Conservation (phyloP, 2,797 vertebrate genomes). For the Pangasius krempfi region DNA sequence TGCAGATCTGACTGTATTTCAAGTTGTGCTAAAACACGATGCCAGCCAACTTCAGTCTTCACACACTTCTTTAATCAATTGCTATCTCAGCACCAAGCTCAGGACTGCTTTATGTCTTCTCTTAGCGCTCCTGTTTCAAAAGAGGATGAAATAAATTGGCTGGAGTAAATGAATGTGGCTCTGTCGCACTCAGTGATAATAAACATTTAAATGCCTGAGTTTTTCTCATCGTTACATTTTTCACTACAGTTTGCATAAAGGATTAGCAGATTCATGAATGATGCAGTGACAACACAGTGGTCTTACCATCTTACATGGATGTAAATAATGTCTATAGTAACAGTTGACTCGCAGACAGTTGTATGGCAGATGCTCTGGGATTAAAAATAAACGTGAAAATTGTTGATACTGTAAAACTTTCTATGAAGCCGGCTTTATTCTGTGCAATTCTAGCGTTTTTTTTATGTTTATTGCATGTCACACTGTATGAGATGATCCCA, state of each 20-base stretch:
- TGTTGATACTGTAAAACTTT: too few species aligned
- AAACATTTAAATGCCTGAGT: background rate
- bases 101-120: background rate
- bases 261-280: background rate
- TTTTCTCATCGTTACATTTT: background rate
- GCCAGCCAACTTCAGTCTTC: background rate
- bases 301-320: background rate
- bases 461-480: too few species aligned
- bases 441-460: too few species aligned
- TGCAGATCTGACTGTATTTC: background rate
- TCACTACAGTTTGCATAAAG: background rate
- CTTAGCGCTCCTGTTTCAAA: background rate
- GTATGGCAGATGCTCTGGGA: too few species aligned
- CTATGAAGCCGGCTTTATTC: too few species aligned
- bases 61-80: slow-evolving; percentile 11
- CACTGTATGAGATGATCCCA: too few species aligned
- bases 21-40: background rate
- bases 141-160: background rate
- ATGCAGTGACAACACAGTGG: background rate
- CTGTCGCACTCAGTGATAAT: background rate
- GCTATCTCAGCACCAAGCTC: background rate
- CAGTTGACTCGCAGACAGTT: too few species aligned
- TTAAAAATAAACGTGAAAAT: too few species aligned
- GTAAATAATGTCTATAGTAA: background rate
- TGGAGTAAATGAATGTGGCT: background rate